Base-by-base conservation (phyloP, 2,888 invertebrate species). In the Campaea margaritaria region DNA sequence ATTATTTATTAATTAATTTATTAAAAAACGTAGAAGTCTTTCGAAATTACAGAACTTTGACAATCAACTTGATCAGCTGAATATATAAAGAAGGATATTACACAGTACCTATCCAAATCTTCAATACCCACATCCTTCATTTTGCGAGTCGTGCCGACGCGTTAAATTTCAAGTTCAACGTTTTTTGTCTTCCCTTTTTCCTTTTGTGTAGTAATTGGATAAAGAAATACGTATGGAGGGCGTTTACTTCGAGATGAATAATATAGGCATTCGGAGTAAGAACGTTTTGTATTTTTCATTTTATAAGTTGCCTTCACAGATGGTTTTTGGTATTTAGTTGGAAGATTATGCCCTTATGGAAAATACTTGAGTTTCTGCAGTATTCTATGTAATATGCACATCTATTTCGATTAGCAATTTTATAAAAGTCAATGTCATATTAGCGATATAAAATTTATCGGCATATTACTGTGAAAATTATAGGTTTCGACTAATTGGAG, bases 201-300 rank as follows among this genome's bases (percentile, higher is more conserved):
- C 15, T 43, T 16, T 53, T 43, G 15, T 39, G 39, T 34, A 64
- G 60, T 69, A 70, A 70, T 70, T 70, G 67, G 65, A 70, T 69
- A 66, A 70, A 67, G 55, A 58, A 59, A 69, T 63, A 60, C 65
- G 65, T 55, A 65, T 59, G 58, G 57, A 53, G 55, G 62, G 49
- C 62, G 56, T 66, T 63, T 58, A 52, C 58, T 53, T 45, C 38
- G 47, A 41, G 56, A 58, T 67, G 62, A 67, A 67, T 65, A 61
- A 65, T 63, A 58, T 63, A 57, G 55, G 38, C 43, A 10, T 8
- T 28, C 41, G 13, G 13, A 47, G 47, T 48, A 34, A 31, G 42
- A 38, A 13, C 28, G 47, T 39, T 27, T 34, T 44, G 15, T 41
- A 14, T 38, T 34, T 31, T 39, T 45, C 38, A 14, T 47, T 52